Base-by-base conservation (phyloP, 2,797 vertebrate species). In the Acipenser oxyrinchus region DNA sequence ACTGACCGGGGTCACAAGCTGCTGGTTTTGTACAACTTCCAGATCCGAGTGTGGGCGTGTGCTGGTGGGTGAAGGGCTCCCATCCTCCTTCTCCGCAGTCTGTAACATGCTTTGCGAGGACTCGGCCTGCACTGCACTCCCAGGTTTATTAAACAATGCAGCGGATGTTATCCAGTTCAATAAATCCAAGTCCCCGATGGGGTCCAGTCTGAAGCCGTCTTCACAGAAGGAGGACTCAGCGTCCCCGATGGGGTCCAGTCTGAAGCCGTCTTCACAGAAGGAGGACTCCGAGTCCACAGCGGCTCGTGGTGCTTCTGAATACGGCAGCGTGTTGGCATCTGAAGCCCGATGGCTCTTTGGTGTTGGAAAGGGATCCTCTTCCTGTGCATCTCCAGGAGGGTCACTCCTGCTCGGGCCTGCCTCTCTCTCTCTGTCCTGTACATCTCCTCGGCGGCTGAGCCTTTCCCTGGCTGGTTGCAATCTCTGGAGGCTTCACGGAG, bases 141-240 rank as follows among this genome's bases (percentile, higher is more conserved):
- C 87, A 52, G 79, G 67, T 12, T 79, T 86, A 10, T 80, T 66
- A 67, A 86, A 88, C 70, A 90, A 76, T 0, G 93, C 87, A 6
- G 91, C 88, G 8, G 93, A 91, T 13, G 91, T 82, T 66, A 89
- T 81, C 87, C 88, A 88, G 82, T 79, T 75, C 69, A 88, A 71
- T 8, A 83, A 78, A 68, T 86, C 81, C 68, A 84, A 72, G 68
- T 79, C 79, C 37, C 37, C 2, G 82, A 74, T 18, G 71, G 74
- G 71, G 4, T 76, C 74, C 23, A 82, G 76, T 0, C 75, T 70
- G 1, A 81, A 66, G 0, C 70, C 2, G 62, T 71, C 52, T 72
- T 73, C 67, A 10, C 71, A 59, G 15, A 63, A 63, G 51, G 73
- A 68, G 0, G 70, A 64, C 60, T 75, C 84, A 53, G 68, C 37